phyloP scores from a whole-genome alignment of 2,888 invertebrate genomes.

The Stenolophus ochropezus region DNA sequence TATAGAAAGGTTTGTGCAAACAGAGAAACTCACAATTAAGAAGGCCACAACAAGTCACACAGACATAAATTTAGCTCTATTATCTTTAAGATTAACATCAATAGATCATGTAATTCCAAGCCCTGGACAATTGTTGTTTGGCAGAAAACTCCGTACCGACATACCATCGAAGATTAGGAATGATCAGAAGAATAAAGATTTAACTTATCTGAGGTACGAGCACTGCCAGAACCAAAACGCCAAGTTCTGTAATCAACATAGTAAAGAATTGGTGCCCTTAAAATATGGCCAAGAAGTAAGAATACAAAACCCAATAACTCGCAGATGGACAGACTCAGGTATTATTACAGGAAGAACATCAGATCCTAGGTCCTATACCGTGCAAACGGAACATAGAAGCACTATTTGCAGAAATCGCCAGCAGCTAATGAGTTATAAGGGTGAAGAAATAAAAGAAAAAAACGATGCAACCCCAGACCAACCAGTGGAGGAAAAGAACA shows the following conservation, averaged over 20 bases:
- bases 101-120: background rate
- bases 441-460: background rate
- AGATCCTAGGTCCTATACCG: background rate
- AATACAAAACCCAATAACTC: background rate
- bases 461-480: background rate
- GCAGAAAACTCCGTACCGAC: background rate
- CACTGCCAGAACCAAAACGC: background rate
- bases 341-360: background rate
- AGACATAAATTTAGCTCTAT: constrained; percentile 35
- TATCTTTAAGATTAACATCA: constrained; percentile 48
- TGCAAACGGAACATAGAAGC: background rate
- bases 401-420: background rate
- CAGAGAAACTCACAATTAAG: constrained; percentile 63
- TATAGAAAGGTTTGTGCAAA: constrained; percentile 63
- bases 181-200: background rate
- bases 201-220: background rate
- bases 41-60: constrained; percentile 59
- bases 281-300: background rate
- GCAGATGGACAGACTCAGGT: background rate
- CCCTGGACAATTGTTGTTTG: constrained; percentile 60
- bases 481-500: background rate
- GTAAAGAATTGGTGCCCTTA: background rate
- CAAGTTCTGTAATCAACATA: background rate
- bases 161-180: background rate
- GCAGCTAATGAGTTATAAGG: background rate